These are phyloP conservation scores for Drosophila triauraria DNA, from an alignment of 1,140 invertebrate genomes.

Conservation along the genomic window DNA sequence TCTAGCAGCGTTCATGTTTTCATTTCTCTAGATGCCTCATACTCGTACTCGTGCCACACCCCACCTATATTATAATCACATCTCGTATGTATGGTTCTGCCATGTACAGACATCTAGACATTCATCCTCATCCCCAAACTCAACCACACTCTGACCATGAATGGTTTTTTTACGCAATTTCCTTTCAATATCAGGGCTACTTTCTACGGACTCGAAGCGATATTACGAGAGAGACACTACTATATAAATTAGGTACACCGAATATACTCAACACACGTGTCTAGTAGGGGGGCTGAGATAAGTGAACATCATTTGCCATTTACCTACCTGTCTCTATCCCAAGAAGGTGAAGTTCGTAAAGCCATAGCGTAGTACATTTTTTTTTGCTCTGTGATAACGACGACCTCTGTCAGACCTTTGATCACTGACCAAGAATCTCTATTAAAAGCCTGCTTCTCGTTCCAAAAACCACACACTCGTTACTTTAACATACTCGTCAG, in stretches of 20 bases:
- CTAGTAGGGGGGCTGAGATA: conserved; percentile 21
- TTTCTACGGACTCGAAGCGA: conserved; percentile 5
- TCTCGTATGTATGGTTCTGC: conserved; percentile 42
- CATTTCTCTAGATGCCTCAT: conserved; percentile 69
- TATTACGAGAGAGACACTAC: conserved; percentile 5
- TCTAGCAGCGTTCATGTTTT: conserved; percentile 64
- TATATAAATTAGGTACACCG: not conserved
- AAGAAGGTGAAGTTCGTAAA: conserved; percentile 42
- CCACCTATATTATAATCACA: conserved; percentile 50
- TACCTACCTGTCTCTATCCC: not conserved
- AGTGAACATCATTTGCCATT: conserved; percentile 32
- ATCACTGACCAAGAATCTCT: conserved; percentile 75
- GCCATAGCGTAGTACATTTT: conserved; percentile 21
- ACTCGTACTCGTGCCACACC: conserved; percentile 40
- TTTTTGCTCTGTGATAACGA: conserved; percentile 4
- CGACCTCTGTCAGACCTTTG: conserved; percentile 33
- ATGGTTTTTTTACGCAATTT: conserved; percentile 3
- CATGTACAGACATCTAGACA: conserved; percentile 57
- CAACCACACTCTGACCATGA: conserved; percentile 49
- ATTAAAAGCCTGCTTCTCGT: conserved; percentile 50
- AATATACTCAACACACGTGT: not conserved
- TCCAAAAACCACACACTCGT: conserved; percentile 30
- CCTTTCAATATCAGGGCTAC: not conserved
- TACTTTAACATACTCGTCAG: conserved; percentile 12
- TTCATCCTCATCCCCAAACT: conserved; percentile 57